Percentiles rank a stretch among this genome's conserved stretches.
These are phyloP conservation scores for Triplophysa yarkandensis DNA, from an alignment of 2,797 vertebrate species.

Conservation along the genomic window DNA sequence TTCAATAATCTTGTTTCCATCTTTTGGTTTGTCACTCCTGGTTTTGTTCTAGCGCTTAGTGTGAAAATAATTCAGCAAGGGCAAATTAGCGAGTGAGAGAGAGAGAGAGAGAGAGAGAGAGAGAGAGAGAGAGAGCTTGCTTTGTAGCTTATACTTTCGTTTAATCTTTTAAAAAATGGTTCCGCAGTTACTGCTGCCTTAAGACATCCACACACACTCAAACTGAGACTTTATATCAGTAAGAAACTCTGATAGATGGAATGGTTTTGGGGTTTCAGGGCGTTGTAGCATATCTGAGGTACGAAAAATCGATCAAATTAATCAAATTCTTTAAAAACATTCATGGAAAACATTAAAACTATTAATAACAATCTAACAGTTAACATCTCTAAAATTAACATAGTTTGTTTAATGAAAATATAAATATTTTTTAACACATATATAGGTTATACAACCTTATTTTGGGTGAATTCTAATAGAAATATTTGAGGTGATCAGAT, in stretches of 20 bases:
- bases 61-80: conserved; percentile 21
- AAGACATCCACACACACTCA: background rate
- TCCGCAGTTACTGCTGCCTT: background rate
- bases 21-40: background rate
- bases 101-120: background rate
- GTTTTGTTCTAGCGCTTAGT: background rate
- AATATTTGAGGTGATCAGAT: no score
- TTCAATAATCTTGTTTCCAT: background rate
- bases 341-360: no score
- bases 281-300: no score
- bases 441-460: no score
- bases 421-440: no score
- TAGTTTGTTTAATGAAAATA: no score
- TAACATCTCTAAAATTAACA: no score
- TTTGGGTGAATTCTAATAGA: no score
- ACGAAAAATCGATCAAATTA: no score
- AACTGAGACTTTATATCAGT: background rate
- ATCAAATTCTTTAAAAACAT: no score
- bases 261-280: no score
- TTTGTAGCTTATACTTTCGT: background rate
- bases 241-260: background rate
- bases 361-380: no score
- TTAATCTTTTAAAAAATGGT: conserved; percentile 11
- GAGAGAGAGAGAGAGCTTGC: background rate
- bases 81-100: background rate